Percentiles rank a stretch among this genome's conserved stretches.
phyloP scores from a whole-genome alignment of 2,888 invertebrate genomes.

The Teinopalpus imperialis region DNA sequence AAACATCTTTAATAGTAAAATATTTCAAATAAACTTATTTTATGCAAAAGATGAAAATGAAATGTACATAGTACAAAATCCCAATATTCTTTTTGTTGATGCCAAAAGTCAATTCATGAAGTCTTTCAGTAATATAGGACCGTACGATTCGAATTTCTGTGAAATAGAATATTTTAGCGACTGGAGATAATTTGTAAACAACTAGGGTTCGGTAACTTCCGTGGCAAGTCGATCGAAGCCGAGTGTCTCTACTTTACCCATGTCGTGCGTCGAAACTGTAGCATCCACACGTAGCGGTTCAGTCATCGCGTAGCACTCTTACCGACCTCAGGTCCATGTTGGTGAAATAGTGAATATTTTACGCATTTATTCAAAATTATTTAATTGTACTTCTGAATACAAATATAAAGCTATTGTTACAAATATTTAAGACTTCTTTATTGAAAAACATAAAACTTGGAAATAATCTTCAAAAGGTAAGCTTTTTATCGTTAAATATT shows the following conservation, averaged over 20 bases:
- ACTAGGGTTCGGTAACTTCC: conserved; percentile 58
- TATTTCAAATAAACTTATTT: no score
- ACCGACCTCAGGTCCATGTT: conserved; percentile 33
- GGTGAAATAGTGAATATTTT: conserved; percentile 27
- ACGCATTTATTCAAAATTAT: conserved; percentile 18
- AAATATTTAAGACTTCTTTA: no score
- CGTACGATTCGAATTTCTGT: conserved; percentile 2
- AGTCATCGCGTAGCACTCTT: conserved; percentile 67
- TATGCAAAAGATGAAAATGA: no score
- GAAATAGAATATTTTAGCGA: conserved; percentile 13
- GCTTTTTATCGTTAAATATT: neutral
- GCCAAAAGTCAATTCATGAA: no score
- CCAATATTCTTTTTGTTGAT: no score
- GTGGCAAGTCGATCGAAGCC: conserved; percentile 49
- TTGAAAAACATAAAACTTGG: no score
- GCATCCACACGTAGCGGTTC: conserved; percentile 55
- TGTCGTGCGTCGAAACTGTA: conserved; percentile 41
- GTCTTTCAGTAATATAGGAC: conserved; percentile 7
- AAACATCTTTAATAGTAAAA: no score
- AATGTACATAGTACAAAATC: no score
- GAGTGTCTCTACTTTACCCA: conserved; percentile 49
- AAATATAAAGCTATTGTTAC: no score
- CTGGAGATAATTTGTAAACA: conserved; percentile 42
- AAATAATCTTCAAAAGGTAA: neutral
- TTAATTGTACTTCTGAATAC: neutral